These are phyloP conservation scores for Nesoenas mayeri DNA, from an alignment of 2,113 vertebrate species.

Conservation along the genomic window DNA sequence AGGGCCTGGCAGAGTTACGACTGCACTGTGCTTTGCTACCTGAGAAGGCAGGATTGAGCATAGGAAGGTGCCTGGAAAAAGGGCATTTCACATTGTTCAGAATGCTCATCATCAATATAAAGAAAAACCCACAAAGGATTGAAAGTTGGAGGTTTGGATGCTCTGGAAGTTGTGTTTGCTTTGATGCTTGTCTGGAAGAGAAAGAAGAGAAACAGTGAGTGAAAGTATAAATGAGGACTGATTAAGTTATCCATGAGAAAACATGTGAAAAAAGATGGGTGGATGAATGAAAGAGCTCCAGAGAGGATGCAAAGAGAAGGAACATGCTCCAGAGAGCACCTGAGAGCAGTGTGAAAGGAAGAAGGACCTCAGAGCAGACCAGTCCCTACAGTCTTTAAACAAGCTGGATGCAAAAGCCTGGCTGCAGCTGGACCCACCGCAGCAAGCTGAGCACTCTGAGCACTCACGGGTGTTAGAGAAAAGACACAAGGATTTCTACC, in stretches of 20 bases:
- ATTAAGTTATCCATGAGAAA: not conserved
- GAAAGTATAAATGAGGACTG: not conserved
- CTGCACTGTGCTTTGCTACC: not conserved
- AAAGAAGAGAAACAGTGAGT: not conserved
- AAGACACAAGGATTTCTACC: not conserved
- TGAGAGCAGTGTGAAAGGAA: not conserved
- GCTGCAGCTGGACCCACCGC: not conserved
- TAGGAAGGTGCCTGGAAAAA: not conserved
- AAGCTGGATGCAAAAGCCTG: not conserved
- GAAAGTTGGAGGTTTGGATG: not conserved
- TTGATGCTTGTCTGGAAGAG: constrained; percentile 2
- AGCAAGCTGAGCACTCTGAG: not conserved
- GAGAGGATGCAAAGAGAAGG: not conserved
- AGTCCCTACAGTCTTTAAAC: not conserved
- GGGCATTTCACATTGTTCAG: not conserved
- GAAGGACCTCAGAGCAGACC: not conserved
- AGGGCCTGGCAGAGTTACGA: not conserved
- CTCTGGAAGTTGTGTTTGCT: constrained; percentile 1
- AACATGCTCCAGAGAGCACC: not conserved
- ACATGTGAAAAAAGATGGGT: not conserved
- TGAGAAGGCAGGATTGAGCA: not conserved
- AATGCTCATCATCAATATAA: not conserved
- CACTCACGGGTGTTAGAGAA: not conserved
- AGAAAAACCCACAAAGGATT: not conserved
- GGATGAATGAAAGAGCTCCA: not conserved